Evolutionary conservation across 1,140 invertebrate genomes (phyloP).

Genomic region (Bradysia coprophila): DNA sequence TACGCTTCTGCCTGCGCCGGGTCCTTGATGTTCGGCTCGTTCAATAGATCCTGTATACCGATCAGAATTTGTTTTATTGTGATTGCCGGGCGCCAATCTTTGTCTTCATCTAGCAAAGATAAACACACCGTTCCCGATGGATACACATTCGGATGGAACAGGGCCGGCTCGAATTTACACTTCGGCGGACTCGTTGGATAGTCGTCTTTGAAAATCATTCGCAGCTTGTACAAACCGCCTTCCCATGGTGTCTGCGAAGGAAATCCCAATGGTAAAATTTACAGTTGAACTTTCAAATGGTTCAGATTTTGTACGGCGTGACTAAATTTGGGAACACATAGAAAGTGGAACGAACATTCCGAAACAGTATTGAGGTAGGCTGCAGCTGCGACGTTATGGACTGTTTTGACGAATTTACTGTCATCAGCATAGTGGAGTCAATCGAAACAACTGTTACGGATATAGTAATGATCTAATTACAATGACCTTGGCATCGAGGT

Average conservation of each 20-base stretch:
- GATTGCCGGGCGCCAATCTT: slow-evolving; percentile 98
- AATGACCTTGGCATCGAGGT: too few relatives aligned
- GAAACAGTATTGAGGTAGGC: too few relatives aligned
- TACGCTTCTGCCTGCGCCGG: slow-evolving; percentile 99
- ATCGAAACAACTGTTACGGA: too few relatives aligned
- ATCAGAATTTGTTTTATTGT: slow-evolving; percentile 98
- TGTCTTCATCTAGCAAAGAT: slow-evolving; percentile 95
- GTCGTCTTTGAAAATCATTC: slow-evolving; percentile 99
- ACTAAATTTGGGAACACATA: too few relatives aligned
- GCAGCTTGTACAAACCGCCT: slow-evolving; percentile 86
- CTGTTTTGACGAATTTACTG: too few relatives aligned
- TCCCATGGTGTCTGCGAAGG: slow-evolving; percentile 87
- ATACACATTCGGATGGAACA: slow-evolving; percentile 99
- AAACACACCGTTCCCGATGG: slow-evolving; percentile 96
- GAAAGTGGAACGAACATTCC: too few relatives aligned
- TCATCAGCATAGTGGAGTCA: too few relatives aligned
- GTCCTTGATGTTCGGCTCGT: slow-evolving; percentile 98
- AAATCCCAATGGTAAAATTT: too few relatives aligned
- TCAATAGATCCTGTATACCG: slow-evolving; percentile 95
- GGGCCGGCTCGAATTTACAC: slow-evolving; percentile 98
- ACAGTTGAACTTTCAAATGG: too few relatives aligned
- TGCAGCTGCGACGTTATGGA: too few relatives aligned
- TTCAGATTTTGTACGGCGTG: too few relatives aligned
- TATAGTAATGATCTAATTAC: too few relatives aligned
- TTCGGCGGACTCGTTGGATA: slow-evolving; percentile 98